Conservation (phyloP, 2,888 invertebrate genomes). For the Nephrotoma guestfalica region DNA sequence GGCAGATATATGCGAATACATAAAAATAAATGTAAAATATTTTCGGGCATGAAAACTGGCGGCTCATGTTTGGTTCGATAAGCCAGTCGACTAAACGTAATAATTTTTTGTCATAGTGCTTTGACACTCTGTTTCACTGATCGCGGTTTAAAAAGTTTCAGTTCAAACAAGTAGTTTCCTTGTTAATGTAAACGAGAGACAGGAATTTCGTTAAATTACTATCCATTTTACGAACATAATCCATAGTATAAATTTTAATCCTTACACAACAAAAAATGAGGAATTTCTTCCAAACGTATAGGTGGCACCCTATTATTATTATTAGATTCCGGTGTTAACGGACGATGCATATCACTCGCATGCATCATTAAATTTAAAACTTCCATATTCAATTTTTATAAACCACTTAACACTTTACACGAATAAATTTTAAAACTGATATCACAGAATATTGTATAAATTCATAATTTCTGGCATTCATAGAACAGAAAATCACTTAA, state of each 20-base stretch:
- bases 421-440: not conserved
- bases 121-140: too few relatives aligned
- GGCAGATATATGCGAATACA: too few relatives aligned
- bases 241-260: constrained; percentile 16
- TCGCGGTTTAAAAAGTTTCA: too few relatives aligned
- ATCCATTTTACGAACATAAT: constrained; percentile 14
- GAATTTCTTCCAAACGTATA: constrained; percentile 56
- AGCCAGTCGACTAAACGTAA: too few relatives aligned
- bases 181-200: too few relatives aligned
- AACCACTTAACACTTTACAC: not conserved
- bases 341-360: constrained; percentile 31
- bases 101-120: too few relatives aligned
- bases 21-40: too few relatives aligned
- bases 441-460: not conserved
- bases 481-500: not conserved
- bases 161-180: too few relatives aligned
- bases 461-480: not conserved
- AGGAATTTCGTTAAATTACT: too few relatives aligned
- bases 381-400: constrained; percentile 22
- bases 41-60: too few relatives aligned
- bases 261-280: constrained; percentile 60
- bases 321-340: constrained; percentile 29
- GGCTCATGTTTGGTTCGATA: too few relatives aligned
- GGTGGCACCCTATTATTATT: constrained; percentile 51
- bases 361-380: constrained; percentile 34